These are phyloP conservation scores for Ptilonorhynchus violaceus DNA, from an alignment of 2,113 vertebrate species.

Conservation along the genomic window DNA sequence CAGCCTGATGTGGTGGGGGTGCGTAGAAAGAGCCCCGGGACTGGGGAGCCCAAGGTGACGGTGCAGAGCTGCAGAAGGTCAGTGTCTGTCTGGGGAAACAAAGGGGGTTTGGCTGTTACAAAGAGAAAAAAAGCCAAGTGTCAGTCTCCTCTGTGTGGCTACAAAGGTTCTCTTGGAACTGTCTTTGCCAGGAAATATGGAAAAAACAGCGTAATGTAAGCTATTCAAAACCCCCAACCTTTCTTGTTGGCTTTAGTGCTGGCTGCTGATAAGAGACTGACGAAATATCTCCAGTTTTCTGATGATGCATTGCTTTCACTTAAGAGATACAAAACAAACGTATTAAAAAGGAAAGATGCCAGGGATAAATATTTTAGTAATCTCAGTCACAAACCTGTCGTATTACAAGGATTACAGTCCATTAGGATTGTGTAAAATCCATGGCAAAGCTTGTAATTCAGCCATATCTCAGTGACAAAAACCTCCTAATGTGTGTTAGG, in stretches of 20 bases:
- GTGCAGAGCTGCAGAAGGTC: not conserved
- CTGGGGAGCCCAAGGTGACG: accelerated
- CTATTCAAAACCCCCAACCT: not conserved
- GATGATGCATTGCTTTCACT: not conserved
- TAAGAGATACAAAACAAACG: not conserved
- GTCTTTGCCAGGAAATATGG: not conserved
- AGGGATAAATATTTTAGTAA: not conserved
- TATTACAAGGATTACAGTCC: not conserved
- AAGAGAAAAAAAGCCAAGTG: not conserved
- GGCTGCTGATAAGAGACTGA: not conserved
- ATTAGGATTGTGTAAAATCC: not conserved
- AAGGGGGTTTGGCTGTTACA: accelerated
- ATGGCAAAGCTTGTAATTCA: not conserved
- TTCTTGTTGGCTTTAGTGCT: not conserved
- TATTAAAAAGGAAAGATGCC: not conserved
- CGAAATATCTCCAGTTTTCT: not conserved
- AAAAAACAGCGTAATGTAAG: not conserved
- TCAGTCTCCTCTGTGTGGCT: not conserved
- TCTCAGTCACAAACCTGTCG: not conserved
- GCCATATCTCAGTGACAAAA: not conserved
- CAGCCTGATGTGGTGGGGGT: not conserved
- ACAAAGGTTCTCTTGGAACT: not conserved
- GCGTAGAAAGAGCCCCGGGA: not conserved
- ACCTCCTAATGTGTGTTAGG: not conserved
- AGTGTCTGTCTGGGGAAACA: accelerated